phyloP scores from a whole-genome alignment of 1,140 invertebrate species.

The Nephila pilipes region DNA sequence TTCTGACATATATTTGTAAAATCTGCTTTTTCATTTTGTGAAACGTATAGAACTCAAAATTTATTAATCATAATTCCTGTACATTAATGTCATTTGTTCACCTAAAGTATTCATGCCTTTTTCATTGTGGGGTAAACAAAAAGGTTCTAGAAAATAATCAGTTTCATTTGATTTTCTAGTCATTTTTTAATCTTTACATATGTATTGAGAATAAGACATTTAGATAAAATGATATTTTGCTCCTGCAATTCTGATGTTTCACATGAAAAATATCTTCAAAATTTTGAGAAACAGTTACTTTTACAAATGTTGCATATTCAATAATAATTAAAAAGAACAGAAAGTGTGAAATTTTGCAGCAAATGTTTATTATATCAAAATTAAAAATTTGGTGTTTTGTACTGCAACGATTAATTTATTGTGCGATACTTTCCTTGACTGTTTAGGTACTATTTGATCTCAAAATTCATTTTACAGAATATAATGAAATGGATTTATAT shows the following conservation, averaged over 20 bases:
- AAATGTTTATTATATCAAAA: slow-evolving; percentile 18
- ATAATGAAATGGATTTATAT: neutral
- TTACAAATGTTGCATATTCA: neutral
- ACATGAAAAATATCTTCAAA: too few species aligned
- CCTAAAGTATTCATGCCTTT: neutral
- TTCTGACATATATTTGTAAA: neutral
- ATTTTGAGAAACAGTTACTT: neutral
- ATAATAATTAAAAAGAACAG: neutral
- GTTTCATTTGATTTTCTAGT: neutral
- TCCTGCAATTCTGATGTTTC: neutral
- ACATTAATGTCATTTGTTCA: slow-evolving; percentile 4
- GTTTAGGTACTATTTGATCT: neutral
- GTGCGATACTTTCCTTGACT: neutral
- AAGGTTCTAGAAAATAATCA: neutral
- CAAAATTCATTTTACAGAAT: neutral
- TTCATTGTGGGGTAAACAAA: neutral
- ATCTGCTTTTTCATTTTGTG: slow-evolving; percentile 9
- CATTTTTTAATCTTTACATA: neutral
- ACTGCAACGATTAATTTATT: slow-evolving; percentile 23
- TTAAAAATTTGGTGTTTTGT: slow-evolving; percentile 37
- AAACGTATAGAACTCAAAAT: neutral
- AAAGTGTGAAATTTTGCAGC: neutral
- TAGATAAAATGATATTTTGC: neutral
- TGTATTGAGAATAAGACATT: neutral
- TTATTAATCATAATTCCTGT: neutral